Percentiles rank a stretch among this genome's conserved stretches.
These are phyloP conservation scores for Eulemur mongoz DNA, from an alignment of 2,797 vertebrate genomes.

Conservation along the genomic window DNA sequence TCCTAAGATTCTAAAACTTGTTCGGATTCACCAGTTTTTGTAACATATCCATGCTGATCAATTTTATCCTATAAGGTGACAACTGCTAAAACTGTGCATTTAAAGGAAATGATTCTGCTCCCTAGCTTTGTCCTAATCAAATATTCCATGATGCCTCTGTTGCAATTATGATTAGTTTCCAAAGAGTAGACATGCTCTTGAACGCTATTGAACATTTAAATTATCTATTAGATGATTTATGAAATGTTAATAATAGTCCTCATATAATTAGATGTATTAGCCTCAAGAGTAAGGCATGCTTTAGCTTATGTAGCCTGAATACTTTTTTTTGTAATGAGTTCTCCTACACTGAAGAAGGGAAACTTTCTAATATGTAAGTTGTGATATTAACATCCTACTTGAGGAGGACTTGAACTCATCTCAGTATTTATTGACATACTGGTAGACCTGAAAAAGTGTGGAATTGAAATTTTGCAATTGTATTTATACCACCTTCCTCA, in stretches of 20 bases:
- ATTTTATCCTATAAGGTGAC: not conserved
- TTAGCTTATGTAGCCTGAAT: not conserved
- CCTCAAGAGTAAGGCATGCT: not conserved
- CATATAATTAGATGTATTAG: not conserved
- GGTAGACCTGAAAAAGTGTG: not conserved
- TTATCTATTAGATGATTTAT: constrained; percentile 18
- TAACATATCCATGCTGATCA: not conserved
- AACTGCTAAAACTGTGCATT: not conserved
- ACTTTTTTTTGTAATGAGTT: not conserved
- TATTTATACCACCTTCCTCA: not conserved
- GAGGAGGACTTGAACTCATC: not conserved
- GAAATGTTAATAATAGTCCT: not conserved
- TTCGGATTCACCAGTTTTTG: not conserved
- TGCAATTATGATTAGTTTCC: constrained; percentile 39
- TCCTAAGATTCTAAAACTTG: constrained; percentile 20
- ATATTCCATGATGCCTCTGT: not conserved
- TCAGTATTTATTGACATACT: not conserved
- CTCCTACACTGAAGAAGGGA: not conserved
- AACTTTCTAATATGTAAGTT: not conserved
- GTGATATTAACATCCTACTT: not conserved
- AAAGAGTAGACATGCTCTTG: not conserved
- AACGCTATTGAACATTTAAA: not conserved
- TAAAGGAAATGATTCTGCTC: not conserved
- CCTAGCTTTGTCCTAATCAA: constrained; percentile 10
- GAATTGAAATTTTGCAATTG: not conserved